phyloP scores from a whole-genome alignment of 1,140 invertebrate genomes.

The Helicorthomorpha holstii region DNA sequence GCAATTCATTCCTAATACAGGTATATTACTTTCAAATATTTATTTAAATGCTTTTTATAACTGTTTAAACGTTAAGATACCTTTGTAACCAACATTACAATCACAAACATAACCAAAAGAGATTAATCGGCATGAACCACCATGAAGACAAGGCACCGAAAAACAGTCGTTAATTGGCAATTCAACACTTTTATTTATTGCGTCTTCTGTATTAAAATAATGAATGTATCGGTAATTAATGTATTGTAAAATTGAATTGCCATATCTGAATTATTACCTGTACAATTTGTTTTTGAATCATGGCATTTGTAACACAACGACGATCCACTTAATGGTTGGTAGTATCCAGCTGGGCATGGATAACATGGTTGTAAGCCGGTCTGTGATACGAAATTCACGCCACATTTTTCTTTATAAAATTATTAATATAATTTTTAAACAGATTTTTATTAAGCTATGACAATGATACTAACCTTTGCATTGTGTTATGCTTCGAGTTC shows the following conservation, averaged over 20 bases:
- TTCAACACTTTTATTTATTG: slow-evolving; percentile 1
- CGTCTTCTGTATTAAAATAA: neutral
- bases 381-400: slow-evolving; percentile 20
- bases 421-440: neutral
- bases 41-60: slow-evolving; percentile 15
- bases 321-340: slow-evolving; percentile 26
- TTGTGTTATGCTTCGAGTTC: slow-evolving; percentile 25
- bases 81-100: slow-evolving; percentile 18
- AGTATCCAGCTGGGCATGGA: slow-evolving; percentile 29
- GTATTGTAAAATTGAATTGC: slow-evolving; percentile 20
- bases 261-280: slow-evolving; percentile 17
- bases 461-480: slow-evolving; percentile 26
- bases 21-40: slow-evolving; percentile 8
- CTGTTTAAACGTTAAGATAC: slow-evolving; percentile 9
- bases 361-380: slow-evolving; percentile 31
- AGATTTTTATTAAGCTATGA: too few species aligned
- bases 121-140: slow-evolving; percentile 14
- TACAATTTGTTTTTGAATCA: slow-evolving; percentile 14
- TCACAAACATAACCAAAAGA: slow-evolving; percentile 18
- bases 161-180: slow-evolving; percentile 19
- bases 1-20: slow-evolving; percentile 16
- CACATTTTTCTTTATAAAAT: neutral
- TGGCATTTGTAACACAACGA: slow-evolving; percentile 28
- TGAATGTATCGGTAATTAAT: neutral
- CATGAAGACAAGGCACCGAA: slow-evolving; percentile 15